phyloP scores from a whole-genome alignment of 2,797 vertebrate genomes.

The Melanotaenia parkinsoni region DNA sequence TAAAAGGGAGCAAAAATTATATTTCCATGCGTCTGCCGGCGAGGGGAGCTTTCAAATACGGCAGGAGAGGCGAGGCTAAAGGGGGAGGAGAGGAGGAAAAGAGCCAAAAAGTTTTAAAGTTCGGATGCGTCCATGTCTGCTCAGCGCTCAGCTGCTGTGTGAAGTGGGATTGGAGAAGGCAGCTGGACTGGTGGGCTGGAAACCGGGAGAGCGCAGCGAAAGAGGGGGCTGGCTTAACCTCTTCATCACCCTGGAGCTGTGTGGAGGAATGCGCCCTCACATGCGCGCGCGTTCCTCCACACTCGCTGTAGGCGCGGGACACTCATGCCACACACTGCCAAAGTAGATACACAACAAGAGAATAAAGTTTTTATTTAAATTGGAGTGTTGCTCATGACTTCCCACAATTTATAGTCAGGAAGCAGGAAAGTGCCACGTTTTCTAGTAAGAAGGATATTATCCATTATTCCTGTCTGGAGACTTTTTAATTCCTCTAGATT shows the following conservation, averaged over 20 bases:
- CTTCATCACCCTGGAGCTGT: constrained; percentile 71
- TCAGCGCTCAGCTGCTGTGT: constrained; percentile 34
- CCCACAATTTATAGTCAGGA: background rate
- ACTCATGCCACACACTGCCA: background rate
- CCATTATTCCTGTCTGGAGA: too few relatives aligned
- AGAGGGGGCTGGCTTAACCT: constrained; percentile 72
- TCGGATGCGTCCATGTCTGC: constrained; percentile 47
- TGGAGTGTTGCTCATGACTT: background rate
- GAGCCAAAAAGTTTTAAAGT: constrained; percentile 30
- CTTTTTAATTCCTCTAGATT: too few relatives aligned
- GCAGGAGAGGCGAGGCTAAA: constrained; percentile 10
- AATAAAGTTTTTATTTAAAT: background rate
- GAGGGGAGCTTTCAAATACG: constrained; percentile 22
- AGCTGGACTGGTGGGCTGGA: constrained; percentile 36
- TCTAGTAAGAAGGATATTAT: too few relatives aligned
- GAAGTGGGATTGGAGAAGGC: constrained; percentile 37
- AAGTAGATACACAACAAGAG: background rate
- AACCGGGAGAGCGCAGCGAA: constrained; percentile 10
- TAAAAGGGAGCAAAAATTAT: constrained; percentile 24
- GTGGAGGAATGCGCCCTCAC: constrained; percentile 50
- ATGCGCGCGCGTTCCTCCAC: constrained; percentile 7
- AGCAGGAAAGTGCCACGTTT: background rate
- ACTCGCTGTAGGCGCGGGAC: background rate
- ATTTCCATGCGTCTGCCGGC: constrained; percentile 54
- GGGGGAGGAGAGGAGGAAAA: background rate